Evolutionary conservation across 2,797 vertebrate genomes (phyloP), one percentile per base, ranked within the genome.

Genomic region (Cyprinodon diabolis): DNA sequence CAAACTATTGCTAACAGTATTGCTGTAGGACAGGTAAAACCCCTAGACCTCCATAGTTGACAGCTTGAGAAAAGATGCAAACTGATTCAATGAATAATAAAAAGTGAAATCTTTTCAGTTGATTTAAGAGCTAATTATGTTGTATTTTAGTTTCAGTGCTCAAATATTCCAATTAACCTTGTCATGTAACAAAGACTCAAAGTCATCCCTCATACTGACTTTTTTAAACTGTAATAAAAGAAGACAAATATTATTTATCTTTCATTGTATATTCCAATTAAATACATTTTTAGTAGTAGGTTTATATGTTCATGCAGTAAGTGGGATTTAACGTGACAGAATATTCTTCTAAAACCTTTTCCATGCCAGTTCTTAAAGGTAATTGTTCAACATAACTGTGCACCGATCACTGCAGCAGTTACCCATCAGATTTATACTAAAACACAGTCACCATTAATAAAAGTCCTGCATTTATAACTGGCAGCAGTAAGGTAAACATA

Each of bases 361-460:
- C 51, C 4, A 56, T 69, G 40, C 40, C 71, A 52, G 55, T 23
- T 47, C 45, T 66, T 45, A 51, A 80, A 79, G 75, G 66, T 82
- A 84, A 77, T 68, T 81, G 65, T 48, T 69, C 66, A 79, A 81
- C 81, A 80, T 86, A 77, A 78, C 48, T 66, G 57, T 25, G 8
- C 35, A 43, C 73, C 71, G 77, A 71, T 49, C 21, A 66, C 63
- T 52, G 56, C 63, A 48, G 49, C 58, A 52, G 52, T 72, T 14
- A 23, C 57, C 10, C 13, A 57, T 47, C 47, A 47, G 62, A 71
- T 60, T 49, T 76, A 30, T 35, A 83, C 77, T 66, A 67, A 77
- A 81, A 68, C 40, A 17, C 12, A 63, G n/a, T 45, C 45, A 66
- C 52, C 57, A 73, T 68, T 60, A 72, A 17, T 66, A 54, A 79